Evolutionary conservation across 2,113 vertebrate genomes (phyloP).

Genomic region (Numida meleagris): DNA sequence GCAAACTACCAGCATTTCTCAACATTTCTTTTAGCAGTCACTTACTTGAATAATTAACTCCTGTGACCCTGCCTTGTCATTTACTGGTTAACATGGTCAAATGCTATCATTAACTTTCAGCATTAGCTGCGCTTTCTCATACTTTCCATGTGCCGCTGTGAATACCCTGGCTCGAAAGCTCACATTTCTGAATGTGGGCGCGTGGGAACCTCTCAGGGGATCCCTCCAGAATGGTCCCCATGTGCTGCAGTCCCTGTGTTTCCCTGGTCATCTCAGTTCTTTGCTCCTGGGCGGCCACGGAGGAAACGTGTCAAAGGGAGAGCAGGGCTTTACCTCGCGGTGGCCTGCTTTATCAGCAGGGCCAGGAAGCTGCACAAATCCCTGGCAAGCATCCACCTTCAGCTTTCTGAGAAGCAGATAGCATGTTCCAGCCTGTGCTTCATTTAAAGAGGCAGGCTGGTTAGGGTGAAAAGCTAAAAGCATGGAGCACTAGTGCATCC

Average conservation of each 20-base stretch:
- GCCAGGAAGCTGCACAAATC: conserved; percentile 77
- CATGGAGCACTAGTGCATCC: neutral
- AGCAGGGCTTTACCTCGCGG: conserved; percentile 37
- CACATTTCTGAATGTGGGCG: conserved; percentile 11
- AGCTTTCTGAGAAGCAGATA: conserved; percentile 67
- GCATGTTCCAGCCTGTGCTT: conserved; percentile 21
- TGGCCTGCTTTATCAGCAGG: conserved; percentile 72
- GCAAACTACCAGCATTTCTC: conserved; percentile 40
- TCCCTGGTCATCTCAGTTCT: neutral
- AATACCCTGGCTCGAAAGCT: neutral
- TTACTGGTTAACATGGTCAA: conserved; percentile 51
- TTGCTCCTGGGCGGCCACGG: neutral
- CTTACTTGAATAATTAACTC: conserved; percentile 71
- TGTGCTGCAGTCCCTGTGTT: neutral
- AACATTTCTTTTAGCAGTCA: conserved; percentile 49
- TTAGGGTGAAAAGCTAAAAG: neutral
- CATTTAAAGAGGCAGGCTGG: conserved; percentile 58
- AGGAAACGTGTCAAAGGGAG: conserved; percentile 1
- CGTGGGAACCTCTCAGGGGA: neutral
- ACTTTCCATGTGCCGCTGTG: neutral
- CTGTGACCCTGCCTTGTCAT: conserved; percentile 34
- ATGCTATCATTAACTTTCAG: conserved; percentile 7
- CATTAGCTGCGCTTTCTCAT: conserved; percentile 23
- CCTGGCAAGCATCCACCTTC: conserved; percentile 71
- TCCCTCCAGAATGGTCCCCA: neutral